These are phyloP conservation scores for Callionymus lyra DNA, from an alignment of 2,113 vertebrate species.

Conservation along the genomic window DNA sequence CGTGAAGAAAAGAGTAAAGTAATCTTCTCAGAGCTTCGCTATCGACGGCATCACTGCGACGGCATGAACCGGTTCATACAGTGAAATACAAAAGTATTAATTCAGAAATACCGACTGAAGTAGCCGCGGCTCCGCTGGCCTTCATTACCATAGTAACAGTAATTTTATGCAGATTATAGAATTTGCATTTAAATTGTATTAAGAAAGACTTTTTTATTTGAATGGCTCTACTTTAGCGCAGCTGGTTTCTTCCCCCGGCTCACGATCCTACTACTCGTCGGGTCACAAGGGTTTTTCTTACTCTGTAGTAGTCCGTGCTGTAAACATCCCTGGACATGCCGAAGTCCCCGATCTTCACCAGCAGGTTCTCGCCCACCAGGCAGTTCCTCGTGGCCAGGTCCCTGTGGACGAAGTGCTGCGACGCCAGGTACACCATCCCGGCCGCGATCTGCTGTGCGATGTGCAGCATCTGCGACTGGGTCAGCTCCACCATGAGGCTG, in stretches of 20 bases:
- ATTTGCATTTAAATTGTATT: slow-evolving; percentile 52
- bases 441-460: slow-evolving; percentile 97
- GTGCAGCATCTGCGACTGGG: slow-evolving; percentile 95
- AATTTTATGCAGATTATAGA: slow-evolving; percentile 36
- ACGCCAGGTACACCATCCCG: slow-evolving; percentile 97
- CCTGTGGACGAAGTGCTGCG: slow-evolving; percentile 97
- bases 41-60: not conserved
- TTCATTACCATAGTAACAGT: slow-evolving; percentile 37
- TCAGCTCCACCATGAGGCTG: slow-evolving; percentile 81
- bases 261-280: too few relatives aligned
- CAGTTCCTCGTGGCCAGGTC: slow-evolving; percentile 97
- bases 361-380: slow-evolving; percentile 91
- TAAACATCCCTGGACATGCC: slow-evolving; percentile 99
- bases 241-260: too few relatives aligned
- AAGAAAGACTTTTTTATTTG: slow-evolving; percentile 26
- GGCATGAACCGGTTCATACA: slow-evolving; percentile 1
- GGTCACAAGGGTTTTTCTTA: too few relatives aligned
- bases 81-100: slow-evolving; percentile 6
- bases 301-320: slow-evolving; percentile 98
- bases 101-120: slow-evolving; percentile 3
- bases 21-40: not conserved
- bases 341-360: slow-evolving; percentile 99
- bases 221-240: too few relatives aligned
- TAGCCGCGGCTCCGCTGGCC: slow-evolving; percentile 15
- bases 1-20: not conserved